phyloP scores from a whole-genome alignment of 1,140 invertebrate species.

The Zaprionus ornatus region DNA sequence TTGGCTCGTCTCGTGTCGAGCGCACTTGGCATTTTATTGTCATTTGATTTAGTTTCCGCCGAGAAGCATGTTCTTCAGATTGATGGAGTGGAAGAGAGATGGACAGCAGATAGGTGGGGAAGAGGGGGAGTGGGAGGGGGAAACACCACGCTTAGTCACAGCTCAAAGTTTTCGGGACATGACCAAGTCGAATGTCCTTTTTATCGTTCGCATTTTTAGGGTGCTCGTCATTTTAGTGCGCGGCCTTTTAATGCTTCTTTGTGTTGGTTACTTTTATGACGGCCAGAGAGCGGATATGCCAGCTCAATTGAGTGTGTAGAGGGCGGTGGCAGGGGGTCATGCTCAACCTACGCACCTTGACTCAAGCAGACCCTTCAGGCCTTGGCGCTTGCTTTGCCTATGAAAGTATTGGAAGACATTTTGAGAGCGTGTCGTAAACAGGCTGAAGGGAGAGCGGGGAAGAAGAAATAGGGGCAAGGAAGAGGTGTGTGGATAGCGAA shows the following conservation, averaged over 20 bases:
- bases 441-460: neutral
- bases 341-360: neutral
- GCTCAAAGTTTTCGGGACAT: conserved; percentile 2
- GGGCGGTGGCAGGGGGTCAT: neutral
- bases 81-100: neutral
- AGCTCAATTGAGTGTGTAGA: neutral
- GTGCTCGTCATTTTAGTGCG: conserved; percentile 31
- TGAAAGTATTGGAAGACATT: conserved; percentile 15
- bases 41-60: conserved; percentile 6
- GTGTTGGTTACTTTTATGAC: conserved; percentile 52
- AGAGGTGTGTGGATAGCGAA: neutral
- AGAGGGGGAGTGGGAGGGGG: neutral
- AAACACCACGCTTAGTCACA: neutral
- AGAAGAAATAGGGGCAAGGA: neutral
- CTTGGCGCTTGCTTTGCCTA: conserved; percentile 1
- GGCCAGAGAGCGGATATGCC: neutral
- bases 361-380: neutral
- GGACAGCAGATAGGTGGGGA: neutral
- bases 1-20: neutral
- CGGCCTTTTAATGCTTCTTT: conserved; percentile 37
- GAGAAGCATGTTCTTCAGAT: neutral
- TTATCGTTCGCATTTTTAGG: conserved; percentile 31
- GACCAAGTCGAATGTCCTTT: conserved; percentile 5
- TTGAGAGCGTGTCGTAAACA: conserved; percentile 21
- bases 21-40: neutral